Evolutionary conservation across 37 sponge, comb jelly and placozoan species (phyloP).

Genomic region (Aplysina aerophoba): DNA sequence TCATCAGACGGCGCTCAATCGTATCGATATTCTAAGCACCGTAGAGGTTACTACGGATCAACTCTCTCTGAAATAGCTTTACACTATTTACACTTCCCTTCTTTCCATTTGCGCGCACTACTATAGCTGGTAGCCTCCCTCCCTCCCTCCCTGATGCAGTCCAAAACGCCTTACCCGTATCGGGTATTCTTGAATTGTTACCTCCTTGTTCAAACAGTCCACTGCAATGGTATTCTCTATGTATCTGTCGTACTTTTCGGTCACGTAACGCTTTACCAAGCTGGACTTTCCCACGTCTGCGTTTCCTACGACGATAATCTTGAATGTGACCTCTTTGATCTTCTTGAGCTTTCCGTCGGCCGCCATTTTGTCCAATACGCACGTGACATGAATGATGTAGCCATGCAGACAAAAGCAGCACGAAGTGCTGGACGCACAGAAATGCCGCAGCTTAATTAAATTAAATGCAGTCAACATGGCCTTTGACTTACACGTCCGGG

Average conservation of each 20-base stretch:
- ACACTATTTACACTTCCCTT: no score
- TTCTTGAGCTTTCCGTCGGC: not conserved
- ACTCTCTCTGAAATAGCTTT: no score
- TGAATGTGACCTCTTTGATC: slow-evolving; percentile 54
- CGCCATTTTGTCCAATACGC: not conserved
- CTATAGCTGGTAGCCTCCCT: not conserved
- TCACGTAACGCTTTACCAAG: slow-evolving; percentile 50
- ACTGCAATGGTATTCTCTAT: slow-evolving; percentile 82
- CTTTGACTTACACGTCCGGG: no score
- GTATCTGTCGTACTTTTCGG: slow-evolving; percentile 37
- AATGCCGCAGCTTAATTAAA: no score
- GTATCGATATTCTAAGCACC: no score
- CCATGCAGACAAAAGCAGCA: no score
- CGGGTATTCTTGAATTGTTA: slow-evolving; percentile 60
- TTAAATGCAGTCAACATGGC: no score
- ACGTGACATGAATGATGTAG: no score
- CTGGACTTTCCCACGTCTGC: slow-evolving; percentile 82
- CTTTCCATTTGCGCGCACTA: not conserved
- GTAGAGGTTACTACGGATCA: no score
- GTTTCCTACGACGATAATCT: slow-evolving; percentile 81
- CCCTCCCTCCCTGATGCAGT: not conserved
- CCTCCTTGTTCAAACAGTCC: slow-evolving; percentile 78
- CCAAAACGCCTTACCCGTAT: slow-evolving; percentile 66
- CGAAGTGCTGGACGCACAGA: no score
- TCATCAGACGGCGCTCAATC: not conserved